Evolutionary conservation across 2,888 invertebrate species (phyloP).

Genomic region (Rhingia rostrata): DNA sequence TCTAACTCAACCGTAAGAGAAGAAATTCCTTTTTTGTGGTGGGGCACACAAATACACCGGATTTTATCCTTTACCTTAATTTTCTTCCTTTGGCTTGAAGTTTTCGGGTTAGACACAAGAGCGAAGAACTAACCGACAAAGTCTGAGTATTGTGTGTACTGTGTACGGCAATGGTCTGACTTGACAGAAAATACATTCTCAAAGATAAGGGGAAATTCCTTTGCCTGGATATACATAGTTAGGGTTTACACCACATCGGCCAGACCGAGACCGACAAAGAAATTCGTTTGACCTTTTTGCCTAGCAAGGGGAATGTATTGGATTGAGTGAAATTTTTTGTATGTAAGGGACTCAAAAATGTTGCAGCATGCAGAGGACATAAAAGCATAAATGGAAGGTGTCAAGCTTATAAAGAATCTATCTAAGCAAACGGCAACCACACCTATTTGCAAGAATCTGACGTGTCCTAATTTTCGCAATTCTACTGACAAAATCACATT

Average conservation of each 20-base stretch:
- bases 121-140: not conserved
- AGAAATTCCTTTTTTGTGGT: constrained; percentile 46
- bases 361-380: too few relatives aligned
- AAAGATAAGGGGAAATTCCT: constrained; percentile 60
- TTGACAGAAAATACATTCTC: constrained; percentile 61
- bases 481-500: too few relatives aligned
- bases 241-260: too few relatives aligned
- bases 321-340: too few relatives aligned
- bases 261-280: not conserved
- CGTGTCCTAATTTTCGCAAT: too few relatives aligned
- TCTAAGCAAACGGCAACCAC: too few relatives aligned
- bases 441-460: too few relatives aligned
- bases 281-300: not conserved
- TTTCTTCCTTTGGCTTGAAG: constrained; percentile 34
- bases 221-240: not conserved
- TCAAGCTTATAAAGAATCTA: too few relatives aligned
- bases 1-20: constrained; percentile 56
- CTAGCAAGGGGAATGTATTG: too few relatives aligned
- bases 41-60: constrained; percentile 24
- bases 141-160: not conserved
- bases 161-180: constrained; percentile 34
- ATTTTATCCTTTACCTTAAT: constrained; percentile 59
- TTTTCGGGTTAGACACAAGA: constrained; percentile 4
- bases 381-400: too few relatives aligned
- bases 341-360: too few relatives aligned